phyloP scores from a whole-genome alignment of 2,113 vertebrate species.

The Sterrhoptilus dennistouni region DNA sequence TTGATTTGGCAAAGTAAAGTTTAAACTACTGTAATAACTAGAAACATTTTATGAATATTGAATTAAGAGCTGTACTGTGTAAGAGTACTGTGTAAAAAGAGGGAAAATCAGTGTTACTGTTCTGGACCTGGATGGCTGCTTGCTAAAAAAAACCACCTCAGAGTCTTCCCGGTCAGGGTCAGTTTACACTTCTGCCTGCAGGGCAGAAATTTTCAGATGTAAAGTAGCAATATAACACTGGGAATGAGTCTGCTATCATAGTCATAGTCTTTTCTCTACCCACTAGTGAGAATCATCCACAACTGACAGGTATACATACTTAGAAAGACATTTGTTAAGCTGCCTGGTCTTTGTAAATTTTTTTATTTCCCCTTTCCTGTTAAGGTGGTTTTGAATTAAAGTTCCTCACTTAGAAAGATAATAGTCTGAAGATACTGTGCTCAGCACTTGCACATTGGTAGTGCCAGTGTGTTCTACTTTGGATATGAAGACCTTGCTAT shows the following conservation, averaged over 20 bases:
- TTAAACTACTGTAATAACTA: not conserved
- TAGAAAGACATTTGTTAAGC: not conserved
- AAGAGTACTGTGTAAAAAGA: not conserved
- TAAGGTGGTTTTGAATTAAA: not conserved
- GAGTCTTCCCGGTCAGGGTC: accelerated
- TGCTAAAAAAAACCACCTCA: not conserved
- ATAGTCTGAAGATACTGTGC: not conserved
- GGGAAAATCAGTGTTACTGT: not conserved
- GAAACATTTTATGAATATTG: not conserved
- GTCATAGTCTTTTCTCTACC: not conserved
- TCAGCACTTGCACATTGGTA: not conserved
- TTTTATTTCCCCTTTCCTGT: not conserved
- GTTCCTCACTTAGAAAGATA: not conserved
- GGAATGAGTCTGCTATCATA: not conserved
- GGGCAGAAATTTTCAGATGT: not conserved
- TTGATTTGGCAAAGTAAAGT: not conserved
- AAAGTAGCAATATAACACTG: accelerated
- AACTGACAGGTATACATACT: not conserved
- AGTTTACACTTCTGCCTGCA: not conserved
- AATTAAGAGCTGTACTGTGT: not conserved
- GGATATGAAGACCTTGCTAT: not conserved
- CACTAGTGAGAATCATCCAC: not conserved
- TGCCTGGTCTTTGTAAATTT: not conserved
- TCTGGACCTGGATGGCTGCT: not conserved
- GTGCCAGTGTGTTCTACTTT: not conserved